Conservation (phyloP, 2,113 vertebrate species). For the Furnarius figulus region DNA sequence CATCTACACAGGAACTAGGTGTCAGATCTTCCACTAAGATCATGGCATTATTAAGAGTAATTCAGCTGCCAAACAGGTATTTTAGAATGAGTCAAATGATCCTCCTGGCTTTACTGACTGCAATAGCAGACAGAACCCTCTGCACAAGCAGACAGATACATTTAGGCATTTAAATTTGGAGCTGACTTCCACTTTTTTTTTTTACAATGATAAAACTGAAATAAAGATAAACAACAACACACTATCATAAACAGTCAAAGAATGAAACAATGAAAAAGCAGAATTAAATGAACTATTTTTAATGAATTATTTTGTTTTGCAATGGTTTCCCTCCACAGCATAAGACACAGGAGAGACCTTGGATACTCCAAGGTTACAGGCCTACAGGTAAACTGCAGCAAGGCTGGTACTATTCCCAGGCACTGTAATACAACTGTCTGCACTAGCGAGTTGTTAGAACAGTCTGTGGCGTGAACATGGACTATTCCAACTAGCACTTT, state of each 20-base stretch:
- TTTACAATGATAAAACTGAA: not conserved
- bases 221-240: not conserved
- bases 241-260: not conserved
- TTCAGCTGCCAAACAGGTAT: not conserved
- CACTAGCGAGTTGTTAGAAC: not conserved
- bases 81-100: not conserved
- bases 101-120: not conserved
- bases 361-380: not conserved
- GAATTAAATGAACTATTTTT: not conserved
- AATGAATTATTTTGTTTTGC: not conserved
- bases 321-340: not conserved
- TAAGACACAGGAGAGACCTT: not conserved
- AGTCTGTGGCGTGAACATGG: not conserved
- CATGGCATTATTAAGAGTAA: not conserved
- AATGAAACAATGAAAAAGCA: not conserved
- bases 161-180: not conserved
- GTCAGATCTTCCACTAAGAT: not conserved
- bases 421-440: not conserved
- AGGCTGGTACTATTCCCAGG: not conserved
- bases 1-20: not conserved
- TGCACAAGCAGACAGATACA: accelerated
- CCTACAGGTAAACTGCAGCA: not conserved
- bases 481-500: not conserved
- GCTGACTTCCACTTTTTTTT: not conserved
- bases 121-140: not conserved